Percentiles rank a stretch among this genome's conserved stretches.
Evolutionary conservation across 2,797 vertebrate species (phyloP).

Genomic region (Halcyon badia): DNA sequence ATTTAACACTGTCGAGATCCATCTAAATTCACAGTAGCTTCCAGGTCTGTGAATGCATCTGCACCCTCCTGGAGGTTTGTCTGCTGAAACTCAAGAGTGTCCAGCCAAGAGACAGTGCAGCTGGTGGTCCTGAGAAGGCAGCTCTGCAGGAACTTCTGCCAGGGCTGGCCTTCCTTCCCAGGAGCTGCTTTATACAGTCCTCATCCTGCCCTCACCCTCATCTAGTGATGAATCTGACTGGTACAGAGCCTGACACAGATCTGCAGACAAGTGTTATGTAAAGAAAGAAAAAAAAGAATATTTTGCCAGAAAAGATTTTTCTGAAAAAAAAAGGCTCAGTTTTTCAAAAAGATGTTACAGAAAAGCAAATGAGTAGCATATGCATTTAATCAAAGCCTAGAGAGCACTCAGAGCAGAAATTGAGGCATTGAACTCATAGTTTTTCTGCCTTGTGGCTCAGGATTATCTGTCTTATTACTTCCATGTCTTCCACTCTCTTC

Average conservation of each 20-base stretch:
- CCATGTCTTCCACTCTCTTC: neutral
- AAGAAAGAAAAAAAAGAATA: neutral
- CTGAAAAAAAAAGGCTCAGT: neutral
- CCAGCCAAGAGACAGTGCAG: neutral
- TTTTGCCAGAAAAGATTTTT: neutral
- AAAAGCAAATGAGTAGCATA: neutral
- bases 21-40: neutral
- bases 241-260: neutral
- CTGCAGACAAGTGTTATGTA: neutral
- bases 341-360: neutral
- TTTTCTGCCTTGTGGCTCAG: too few species aligned
- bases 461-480: neutral
- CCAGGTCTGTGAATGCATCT: neutral
- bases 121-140: too few species aligned
- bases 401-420: neutral
- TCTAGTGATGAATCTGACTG: neutral
- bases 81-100: fast-evolving
- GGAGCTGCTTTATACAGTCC: neutral
- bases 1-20: too few species aligned
- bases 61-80: neutral
- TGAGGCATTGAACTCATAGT: neutral
- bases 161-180: neutral
- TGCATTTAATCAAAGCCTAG: neutral
- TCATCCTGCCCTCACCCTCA: neutral
- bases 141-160: neutral